Conservation (phyloP, 2,888 invertebrate species). For the Melipona bicolor region DNA sequence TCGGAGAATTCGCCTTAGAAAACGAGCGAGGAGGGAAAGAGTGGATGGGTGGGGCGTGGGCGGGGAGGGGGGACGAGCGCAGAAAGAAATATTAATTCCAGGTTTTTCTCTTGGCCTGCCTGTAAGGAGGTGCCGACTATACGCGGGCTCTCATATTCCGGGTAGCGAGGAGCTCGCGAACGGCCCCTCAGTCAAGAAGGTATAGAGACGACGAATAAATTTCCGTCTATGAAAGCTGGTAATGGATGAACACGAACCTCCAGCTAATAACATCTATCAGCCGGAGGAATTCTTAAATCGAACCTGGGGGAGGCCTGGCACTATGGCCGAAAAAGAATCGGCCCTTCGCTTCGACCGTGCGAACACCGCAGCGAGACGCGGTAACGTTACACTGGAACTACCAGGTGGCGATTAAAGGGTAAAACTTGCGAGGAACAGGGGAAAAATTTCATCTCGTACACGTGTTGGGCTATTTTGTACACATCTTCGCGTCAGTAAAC, state of each 20-base stretch:
- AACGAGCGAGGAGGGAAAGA: slow-evolving; percentile 55
- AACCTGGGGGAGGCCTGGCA: background rate
- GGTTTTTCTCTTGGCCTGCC: slow-evolving; percentile 61
- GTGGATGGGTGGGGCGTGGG: background rate
- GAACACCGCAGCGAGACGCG: background rate
- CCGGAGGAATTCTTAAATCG: slow-evolving; percentile 63
- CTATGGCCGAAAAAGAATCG: background rate
- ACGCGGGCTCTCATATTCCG: slow-evolving; percentile 66
- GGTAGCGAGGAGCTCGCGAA: slow-evolving; percentile 41
- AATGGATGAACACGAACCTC: slow-evolving; percentile 66
- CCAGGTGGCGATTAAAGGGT: too few relatives aligned
- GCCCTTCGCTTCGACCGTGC: too few relatives aligned
- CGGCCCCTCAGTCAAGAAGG: slow-evolving; percentile 40
- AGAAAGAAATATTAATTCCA: slow-evolving; percentile 72
- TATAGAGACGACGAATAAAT: slow-evolving; percentile 69
- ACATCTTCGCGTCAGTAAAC: too few relatives aligned
- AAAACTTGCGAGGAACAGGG: too few relatives aligned
- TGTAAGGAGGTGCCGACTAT: slow-evolving; percentile 70
- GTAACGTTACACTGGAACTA: background rate
- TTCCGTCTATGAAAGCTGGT: slow-evolving; percentile 62
- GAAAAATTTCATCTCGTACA: too few relatives aligned
- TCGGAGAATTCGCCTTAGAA: slow-evolving; percentile 61
- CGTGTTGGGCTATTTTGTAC: too few relatives aligned
- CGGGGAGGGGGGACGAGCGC: slow-evolving; percentile 1
- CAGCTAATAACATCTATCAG: slow-evolving; percentile 64